A percentile compares a stretch with the other conserved stretches of the same genome.
Conservation (phyloP, 2,888 invertebrate genomes). For the Pseudococcus jackbeardsleyi region DNA sequence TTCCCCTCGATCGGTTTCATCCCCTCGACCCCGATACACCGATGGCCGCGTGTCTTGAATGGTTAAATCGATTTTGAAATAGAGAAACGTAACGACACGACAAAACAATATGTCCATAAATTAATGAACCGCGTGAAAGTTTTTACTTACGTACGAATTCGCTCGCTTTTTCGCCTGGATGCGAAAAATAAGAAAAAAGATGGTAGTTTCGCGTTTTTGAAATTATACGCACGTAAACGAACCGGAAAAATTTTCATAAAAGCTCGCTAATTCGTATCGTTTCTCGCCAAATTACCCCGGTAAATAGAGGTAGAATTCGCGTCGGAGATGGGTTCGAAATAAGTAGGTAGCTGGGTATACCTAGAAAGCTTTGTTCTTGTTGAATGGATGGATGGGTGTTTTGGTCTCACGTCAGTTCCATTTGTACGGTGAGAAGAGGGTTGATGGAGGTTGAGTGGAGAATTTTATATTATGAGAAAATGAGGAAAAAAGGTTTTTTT, state of each 20-base stretch:
- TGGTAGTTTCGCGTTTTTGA: not conserved
- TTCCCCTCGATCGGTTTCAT: not conserved
- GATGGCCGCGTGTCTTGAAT: not conserved
- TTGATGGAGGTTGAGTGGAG: no score
- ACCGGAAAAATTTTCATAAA: not conserved
- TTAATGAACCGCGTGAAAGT: constrained; percentile 33
- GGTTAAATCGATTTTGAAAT: not conserved
- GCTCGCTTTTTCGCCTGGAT: not conserved
- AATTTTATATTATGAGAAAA: no score
- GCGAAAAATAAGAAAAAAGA: not conserved
- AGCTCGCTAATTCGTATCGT: constrained; percentile 6
- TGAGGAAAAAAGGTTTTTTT: no score
- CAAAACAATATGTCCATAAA: constrained; percentile 26
- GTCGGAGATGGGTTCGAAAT: no score
- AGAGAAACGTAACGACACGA: not conserved
- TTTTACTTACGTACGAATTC: not conserved
- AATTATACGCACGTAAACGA: constrained; percentile 33
- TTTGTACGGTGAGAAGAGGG: no score
- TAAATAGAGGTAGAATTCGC: no score
- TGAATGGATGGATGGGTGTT: no score
- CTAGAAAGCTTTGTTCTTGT: no score
- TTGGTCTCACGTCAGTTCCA: no score
- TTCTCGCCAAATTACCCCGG: not conserved
- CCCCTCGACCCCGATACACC: not conserved
- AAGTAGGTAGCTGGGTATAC: no score